Evolutionary conservation across 2,888 invertebrate genomes (phyloP), one percentile per base, ranked within the genome.

Genomic region (Sphaerolaimus hirsutus): DNA sequence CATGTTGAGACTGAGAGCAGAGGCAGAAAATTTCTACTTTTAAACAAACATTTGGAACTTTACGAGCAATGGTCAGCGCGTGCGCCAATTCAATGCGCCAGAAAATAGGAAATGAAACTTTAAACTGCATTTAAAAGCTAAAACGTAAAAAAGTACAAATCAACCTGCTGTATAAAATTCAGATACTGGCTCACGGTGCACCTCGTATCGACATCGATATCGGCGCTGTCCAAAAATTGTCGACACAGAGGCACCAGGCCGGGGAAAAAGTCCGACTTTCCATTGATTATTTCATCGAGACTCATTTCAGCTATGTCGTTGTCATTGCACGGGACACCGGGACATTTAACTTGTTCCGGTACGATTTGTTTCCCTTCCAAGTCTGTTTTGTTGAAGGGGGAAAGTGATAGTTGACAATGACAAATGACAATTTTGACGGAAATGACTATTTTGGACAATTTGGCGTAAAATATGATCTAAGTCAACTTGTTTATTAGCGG

Each of bases 171-270:
- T 27, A 56, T 56, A 35, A 58, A 58, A 36, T 79, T 81, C 52
- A 97, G 74, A 70, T 97, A 97, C 68, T 89, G 83, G 65, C 82
- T 81, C 59, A 97, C 81, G 10, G 87, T 86, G 69, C 93, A 93
- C 65, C 84, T 81, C 37, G 91, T 93, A 66, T 93, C 93, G 1
- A 89, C 86, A 69, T 97, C 97, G 44, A 91, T 81, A 65, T 97
- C 91, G 76, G 91, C 83, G 49, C 80, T 81, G 53, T 79, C 79
- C 57, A 97, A 71, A 68, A 87, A 97, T 57, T 80, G 82, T 64
- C 84, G 80, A 51, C 97, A 84, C 56, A 99, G 70, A 2, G 89
- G 82, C 53, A 91, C 76, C 56, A 99, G 71, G 0, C 97, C 97
- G 24, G 89, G 87, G 70, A 93, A 99, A 50, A 77, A 76, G 48